A percentile compares a stretch with the other conserved stretches of the same genome.
These are phyloP conservation scores for Aspidoscelis tigris DNA, from an alignment of 2,113 vertebrate genomes.

Conservation along the genomic window DNA sequence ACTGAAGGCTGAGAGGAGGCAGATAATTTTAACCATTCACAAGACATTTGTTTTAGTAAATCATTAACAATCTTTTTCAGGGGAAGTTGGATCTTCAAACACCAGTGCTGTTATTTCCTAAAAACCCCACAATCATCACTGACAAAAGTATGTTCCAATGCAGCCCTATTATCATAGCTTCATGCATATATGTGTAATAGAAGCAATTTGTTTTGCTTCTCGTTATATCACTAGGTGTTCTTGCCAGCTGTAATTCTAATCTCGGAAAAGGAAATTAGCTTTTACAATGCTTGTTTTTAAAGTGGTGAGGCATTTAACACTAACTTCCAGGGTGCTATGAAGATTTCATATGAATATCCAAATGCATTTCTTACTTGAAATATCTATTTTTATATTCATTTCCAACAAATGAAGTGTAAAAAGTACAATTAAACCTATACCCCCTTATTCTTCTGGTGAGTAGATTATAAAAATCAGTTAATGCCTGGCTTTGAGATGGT, in stretches of 20 bases:
- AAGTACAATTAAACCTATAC: conserved; percentile 64
- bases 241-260: conserved; percentile 4
- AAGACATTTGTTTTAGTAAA: too few species aligned
- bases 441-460: conserved; percentile 43
- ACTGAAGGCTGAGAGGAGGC: too few species aligned
- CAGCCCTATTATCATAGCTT: neutral
- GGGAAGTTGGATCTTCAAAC: neutral
- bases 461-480: conserved; percentile 67
- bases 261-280: neutral
- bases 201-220: conserved; percentile 7
- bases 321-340: neutral
- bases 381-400: too few species aligned
- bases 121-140: neutral
- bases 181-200: neutral
- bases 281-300: neutral
- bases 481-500: conserved; percentile 48
- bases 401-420: conserved; percentile 53
- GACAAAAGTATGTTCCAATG: neutral
- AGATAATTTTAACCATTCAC: too few species aligned
- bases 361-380: neutral
- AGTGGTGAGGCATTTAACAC: neutral
- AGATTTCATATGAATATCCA: neutral
- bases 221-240: neutral
- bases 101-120: neutral
- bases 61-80: too few species aligned